phyloP scores from a whole-genome alignment of 2,113 vertebrate genomes.

The Silurus glanis region DNA sequence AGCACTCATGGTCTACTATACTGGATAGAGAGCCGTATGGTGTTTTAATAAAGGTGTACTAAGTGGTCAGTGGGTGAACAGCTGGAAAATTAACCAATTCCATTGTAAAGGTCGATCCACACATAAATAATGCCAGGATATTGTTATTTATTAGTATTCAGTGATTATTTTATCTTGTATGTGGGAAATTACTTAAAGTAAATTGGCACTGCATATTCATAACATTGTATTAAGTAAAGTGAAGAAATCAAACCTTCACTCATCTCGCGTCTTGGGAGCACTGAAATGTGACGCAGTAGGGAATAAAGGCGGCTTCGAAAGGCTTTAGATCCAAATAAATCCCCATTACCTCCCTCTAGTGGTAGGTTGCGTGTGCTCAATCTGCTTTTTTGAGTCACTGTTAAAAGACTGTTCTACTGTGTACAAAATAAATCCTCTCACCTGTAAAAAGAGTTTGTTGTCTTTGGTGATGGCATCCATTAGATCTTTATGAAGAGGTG shows the following conservation, averaged over 20 bases:
- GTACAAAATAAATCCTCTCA: constrained; percentile 60
- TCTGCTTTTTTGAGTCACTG: constrained; percentile 74
- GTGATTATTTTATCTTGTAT: not conserved
- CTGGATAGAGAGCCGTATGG: not conserved
- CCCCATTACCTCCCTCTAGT: not conserved
- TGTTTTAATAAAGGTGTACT: not conserved
- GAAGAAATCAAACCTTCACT: not conserved
- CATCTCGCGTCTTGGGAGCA: not conserved
- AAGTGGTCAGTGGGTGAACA: not conserved
- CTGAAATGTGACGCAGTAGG: not conserved
- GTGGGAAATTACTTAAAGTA: not conserved
- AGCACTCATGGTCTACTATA: too few relatives aligned
- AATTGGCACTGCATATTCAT: not conserved
- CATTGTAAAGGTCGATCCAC: not conserved
- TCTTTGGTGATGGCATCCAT: constrained; percentile 98
- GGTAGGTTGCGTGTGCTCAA: not conserved
- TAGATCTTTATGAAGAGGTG: constrained; percentile 94
- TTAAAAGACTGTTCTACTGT: constrained; percentile 86
- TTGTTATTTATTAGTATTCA: not conserved
- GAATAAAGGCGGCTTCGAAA: not conserved
- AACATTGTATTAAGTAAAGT: not conserved
- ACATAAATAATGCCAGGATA: not conserved
- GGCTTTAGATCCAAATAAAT: not conserved
- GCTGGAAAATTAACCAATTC: not conserved
- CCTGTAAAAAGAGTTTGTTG: constrained; percentile 97